These are phyloP conservation scores for Dugesia japonica DNA, from an alignment of 2,888 invertebrate species.

Conservation along the genomic window DNA sequence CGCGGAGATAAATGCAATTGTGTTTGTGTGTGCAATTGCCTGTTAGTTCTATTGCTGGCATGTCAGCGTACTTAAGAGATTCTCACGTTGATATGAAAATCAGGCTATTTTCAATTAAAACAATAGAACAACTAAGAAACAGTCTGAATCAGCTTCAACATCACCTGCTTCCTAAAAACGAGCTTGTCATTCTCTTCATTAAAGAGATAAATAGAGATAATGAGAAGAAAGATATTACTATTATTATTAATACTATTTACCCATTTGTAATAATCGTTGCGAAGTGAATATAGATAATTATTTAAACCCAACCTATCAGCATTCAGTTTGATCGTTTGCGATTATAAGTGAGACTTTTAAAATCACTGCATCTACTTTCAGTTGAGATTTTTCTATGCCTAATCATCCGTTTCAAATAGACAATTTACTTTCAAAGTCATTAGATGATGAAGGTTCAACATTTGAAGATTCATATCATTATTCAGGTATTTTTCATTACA, in stretches of 20 bases:
- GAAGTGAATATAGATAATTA: slow-evolving; percentile 16
- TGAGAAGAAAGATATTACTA: slow-evolving; percentile 20
- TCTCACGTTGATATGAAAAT: slow-evolving; percentile 20
- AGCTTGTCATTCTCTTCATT: slow-evolving; percentile 16
- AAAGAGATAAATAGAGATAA: slow-evolving; percentile 15
- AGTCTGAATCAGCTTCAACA: slow-evolving; percentile 20
- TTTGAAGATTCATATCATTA: slow-evolving; percentile 20
- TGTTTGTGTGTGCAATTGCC: not conserved
- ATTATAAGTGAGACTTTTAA: slow-evolving; percentile 11
- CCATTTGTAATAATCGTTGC: slow-evolving; percentile 20
- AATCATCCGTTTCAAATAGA: slow-evolving; percentile 15
- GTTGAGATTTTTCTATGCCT: slow-evolving; percentile 5
- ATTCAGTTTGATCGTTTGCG: slow-evolving; percentile 6
- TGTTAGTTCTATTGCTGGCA: not conserved
- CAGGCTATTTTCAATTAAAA: slow-evolving; percentile 16
- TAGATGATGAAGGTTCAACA: slow-evolving; percentile 14
- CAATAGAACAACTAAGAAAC: slow-evolving; percentile 14
- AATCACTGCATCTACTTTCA: not conserved
- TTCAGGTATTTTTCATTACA: not conserved
- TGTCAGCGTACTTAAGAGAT: slow-evolving; percentile 20
- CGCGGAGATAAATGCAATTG: not conserved
- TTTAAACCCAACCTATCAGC: slow-evolving; percentile 11
- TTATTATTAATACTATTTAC: slow-evolving; percentile 20
- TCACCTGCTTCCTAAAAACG: slow-evolving; percentile 16
- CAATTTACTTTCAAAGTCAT: not conserved